Base-by-base conservation (phyloP, 2,113 vertebrate species). In the Phocoena sinus region DNA sequence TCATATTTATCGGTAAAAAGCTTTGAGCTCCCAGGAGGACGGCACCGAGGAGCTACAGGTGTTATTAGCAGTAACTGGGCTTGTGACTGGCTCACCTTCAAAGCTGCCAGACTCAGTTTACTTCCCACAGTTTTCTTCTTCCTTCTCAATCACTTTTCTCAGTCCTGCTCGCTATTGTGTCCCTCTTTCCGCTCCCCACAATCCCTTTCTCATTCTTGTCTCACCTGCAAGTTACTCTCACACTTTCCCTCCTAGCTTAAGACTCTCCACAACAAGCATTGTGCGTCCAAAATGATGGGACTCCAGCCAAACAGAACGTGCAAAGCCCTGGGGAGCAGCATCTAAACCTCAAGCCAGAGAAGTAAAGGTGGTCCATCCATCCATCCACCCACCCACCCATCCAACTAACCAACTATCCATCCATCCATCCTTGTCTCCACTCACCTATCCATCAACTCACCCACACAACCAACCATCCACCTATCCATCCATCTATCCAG, bases 51-150 rank as follows among this genome's bases (percentile, higher is more conserved):
- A 79, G 31, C 68, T 36, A 1, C 67, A 90, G 95, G 60, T 89
- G 89, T 96, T 70, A 98, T 96, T 94, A 96, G 56, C 82, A 65
- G 81, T 88, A 84, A 95, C 60, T 91, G 92, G 76, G n/a, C 33
- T 33, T n/a, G 41, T 63, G 44, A 8, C 12, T 23, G 63, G 50
- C 60, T 17, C 56, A 26, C 6, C 81, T 93, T 97, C 96, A 93
- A 94, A 98, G 97, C 60, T 0, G 20, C 28, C 47, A 14, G 93
- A 44, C 85, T 81, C 91, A 8, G 53, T 38, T 63, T 58, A 38
- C 93, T 82, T 68, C 41, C 6, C 56, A 67, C 21, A 3, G 26
- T 56, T 41, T 38, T 76, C 93, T 50, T 26, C 21, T 53, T 58
- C 28, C 71, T 44, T 62, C 38, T 18, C 44, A 5, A 0, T 15